Base-by-base conservation (phyloP, 2,888 invertebrate species). In the Neocrepidodera transversa region DNA sequence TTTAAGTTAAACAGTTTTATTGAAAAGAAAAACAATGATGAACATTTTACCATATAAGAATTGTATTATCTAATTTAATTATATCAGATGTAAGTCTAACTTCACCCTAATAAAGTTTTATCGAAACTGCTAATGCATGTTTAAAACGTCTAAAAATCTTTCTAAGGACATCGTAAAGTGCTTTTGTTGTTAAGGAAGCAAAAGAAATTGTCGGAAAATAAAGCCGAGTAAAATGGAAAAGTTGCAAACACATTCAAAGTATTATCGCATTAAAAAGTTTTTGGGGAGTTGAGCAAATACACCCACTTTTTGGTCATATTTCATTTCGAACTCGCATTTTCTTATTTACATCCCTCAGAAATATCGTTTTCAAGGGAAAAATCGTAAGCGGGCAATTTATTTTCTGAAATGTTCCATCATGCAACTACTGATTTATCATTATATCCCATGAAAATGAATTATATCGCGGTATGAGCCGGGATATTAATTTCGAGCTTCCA, bases 181-280 rank as follows among this genome's bases (percentile, higher is more conserved):
- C n/a, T n/a, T n/a, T n/a, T n/a, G n/a, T n/a, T n/a, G n/a, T n/a
- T n/a, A n/a, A n/a, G n/a, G n/a, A n/a, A n/a, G n/a, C n/a, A n/a
- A n/a, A n/a, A n/a, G 17, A 32, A 52, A 42, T 30, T 42, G 32
- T 11, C 28, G 16, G 52, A 43, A 14, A 7, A 43, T 18, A 42
- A 32, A 13, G 28, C 17, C 13, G n/a, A 28, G 10, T 26, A 17
- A 11, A 52, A 52, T 14, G 18, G 52, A 17, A 32, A 52, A 52
- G 32, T 52, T 32, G 52, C 14, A 52, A 42, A 52, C 32, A 52
- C 32, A 52, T 52, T 52, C 32, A 13, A 52, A 43, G 52, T 43
- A 42, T 52, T 52, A 52, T 52, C 42, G 52, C 42, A 43, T 52
- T 52, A 52, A 52, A 43, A 52, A n/a, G n/a, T 16, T 52, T 52